Conservation (phyloP, 1,140 invertebrate genomes). For the Papilio glaucus region DNA sequence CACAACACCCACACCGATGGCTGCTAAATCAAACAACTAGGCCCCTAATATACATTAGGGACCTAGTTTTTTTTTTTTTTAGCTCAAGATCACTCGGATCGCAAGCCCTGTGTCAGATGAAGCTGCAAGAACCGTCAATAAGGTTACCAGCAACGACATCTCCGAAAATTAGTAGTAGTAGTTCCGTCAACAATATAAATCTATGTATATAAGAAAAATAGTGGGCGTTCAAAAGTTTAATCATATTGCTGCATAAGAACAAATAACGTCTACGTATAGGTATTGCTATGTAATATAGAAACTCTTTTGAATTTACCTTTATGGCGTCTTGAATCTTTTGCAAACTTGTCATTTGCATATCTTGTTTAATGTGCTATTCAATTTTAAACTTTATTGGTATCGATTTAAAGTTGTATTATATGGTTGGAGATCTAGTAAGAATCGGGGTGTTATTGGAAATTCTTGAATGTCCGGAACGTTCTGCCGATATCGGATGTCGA, state of each 20-base stretch:
- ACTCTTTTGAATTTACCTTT: constrained; percentile 75
- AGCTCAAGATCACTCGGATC: no score
- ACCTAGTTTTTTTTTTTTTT: no score
- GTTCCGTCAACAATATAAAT: no score
- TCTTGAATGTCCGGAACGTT: constrained; percentile 70
- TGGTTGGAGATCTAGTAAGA: constrained; percentile 26
- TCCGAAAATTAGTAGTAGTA: no score
- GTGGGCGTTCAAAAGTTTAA: background rate
- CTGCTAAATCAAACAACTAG: no score
- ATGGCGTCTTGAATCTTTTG: constrained; percentile 55
- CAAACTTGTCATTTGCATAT: constrained; percentile 48
- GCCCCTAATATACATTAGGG: no score
- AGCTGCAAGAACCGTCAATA: no score
- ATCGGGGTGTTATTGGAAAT: constrained; percentile 76
- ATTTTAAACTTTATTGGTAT: constrained; percentile 39
- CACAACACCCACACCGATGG: no score
- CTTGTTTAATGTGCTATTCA: constrained; percentile 18
- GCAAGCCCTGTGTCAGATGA: no score
- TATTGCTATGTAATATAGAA: constrained; percentile 59
- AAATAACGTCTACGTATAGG: background rate
- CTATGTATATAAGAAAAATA: no score
- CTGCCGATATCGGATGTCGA: constrained; percentile 68
- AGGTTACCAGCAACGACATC: no score
- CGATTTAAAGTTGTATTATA: constrained; percentile 31
- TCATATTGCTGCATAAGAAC: background rate